Conservation (phyloP, 2,888 invertebrate genomes). For the Melieria omissa region DNA sequence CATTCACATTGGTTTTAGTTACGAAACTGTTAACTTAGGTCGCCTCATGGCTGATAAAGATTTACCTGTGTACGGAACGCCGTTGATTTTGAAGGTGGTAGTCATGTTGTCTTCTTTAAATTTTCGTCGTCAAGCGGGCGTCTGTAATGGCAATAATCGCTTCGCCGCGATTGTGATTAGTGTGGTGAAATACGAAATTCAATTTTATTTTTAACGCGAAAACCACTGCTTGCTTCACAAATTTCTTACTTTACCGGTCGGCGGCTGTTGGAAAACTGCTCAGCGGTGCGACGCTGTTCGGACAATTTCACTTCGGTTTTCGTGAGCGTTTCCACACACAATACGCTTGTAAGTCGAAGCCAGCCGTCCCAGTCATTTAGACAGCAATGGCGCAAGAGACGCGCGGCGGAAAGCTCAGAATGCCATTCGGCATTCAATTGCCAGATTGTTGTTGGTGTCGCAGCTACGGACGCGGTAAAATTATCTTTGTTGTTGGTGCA, state of each 20-base stretch:
- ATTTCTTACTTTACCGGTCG: constrained; percentile 19
- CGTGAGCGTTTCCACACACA: not conserved
- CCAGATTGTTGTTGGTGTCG: too few relatives aligned
- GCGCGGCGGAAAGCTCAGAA: too few relatives aligned
- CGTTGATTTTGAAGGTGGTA: constrained; percentile 44
- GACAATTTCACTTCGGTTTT: not conserved
- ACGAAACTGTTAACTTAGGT: not conserved
- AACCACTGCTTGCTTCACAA: not conserved
- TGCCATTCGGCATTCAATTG: too few relatives aligned
- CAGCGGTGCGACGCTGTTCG: not conserved
- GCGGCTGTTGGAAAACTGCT: constrained; percentile 14
- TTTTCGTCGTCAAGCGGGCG: too few relatives aligned
- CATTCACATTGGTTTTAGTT: not conserved
- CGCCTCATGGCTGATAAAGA: not conserved
- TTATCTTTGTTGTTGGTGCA: too few relatives aligned
- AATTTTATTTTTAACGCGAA: not conserved
- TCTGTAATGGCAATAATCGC: too few relatives aligned
- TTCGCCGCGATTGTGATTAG: too few relatives aligned
- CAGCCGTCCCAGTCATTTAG: too few relatives aligned
- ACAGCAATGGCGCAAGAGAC: too few relatives aligned
- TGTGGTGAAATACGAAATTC: not conserved
- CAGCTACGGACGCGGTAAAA: too few relatives aligned
- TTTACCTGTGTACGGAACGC: constrained; percentile 41
- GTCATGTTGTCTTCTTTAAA: constrained; percentile 25
- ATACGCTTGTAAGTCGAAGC: too few relatives aligned